phyloP scores from a whole-genome alignment of 2,113 vertebrate species.

The Podarcis raffonei region DNA sequence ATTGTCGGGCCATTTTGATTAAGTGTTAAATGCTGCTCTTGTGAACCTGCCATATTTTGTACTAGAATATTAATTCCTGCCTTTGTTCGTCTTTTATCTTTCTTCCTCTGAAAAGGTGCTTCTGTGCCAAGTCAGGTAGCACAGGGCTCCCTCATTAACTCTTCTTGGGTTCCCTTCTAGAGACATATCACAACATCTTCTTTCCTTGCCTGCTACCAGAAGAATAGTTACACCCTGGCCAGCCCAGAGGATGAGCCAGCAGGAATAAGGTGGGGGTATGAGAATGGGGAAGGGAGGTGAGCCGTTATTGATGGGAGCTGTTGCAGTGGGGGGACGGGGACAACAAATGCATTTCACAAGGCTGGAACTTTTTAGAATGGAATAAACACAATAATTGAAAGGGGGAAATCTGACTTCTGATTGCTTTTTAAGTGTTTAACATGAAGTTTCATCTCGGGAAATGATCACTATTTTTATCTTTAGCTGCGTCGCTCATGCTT shows the following conservation, averaged over 20 bases:
- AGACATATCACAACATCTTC: neutral
- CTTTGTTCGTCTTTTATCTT: slow-evolving; percentile 38
- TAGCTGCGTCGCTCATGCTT: slow-evolving; percentile 52
- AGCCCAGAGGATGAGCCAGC: neutral
- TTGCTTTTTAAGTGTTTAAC: slow-evolving; percentile 72
- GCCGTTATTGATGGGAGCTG: neutral
- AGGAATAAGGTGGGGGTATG: neutral
- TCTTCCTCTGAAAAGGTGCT: slow-evolving; percentile 57
- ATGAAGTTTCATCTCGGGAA: slow-evolving; percentile 71
- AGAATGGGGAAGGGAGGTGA: neutral
- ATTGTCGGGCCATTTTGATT: slow-evolving; percentile 78
- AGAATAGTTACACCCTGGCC: slow-evolving; percentile 3
- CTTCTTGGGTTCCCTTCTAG: slow-evolving; percentile 6
- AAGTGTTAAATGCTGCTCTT: slow-evolving; percentile 70
- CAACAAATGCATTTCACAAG: neutral
- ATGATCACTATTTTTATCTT: slow-evolving; percentile 74
- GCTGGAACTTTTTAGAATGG: slow-evolving; percentile 21
- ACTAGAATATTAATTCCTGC: slow-evolving; percentile 58
- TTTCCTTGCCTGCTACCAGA: neutral
- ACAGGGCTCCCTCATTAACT: neutral
- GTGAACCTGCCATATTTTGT: slow-evolving; percentile 59
- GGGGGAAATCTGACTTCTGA: slow-evolving; percentile 70
- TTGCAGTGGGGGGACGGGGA: no score
- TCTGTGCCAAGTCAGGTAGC: slow-evolving; percentile 36
- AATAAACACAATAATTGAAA: slow-evolving; percentile 72